Evolutionary conservation across 2,113 vertebrate genomes (phyloP).

Genomic region (Sminthopsis crassicaudata): DNA sequence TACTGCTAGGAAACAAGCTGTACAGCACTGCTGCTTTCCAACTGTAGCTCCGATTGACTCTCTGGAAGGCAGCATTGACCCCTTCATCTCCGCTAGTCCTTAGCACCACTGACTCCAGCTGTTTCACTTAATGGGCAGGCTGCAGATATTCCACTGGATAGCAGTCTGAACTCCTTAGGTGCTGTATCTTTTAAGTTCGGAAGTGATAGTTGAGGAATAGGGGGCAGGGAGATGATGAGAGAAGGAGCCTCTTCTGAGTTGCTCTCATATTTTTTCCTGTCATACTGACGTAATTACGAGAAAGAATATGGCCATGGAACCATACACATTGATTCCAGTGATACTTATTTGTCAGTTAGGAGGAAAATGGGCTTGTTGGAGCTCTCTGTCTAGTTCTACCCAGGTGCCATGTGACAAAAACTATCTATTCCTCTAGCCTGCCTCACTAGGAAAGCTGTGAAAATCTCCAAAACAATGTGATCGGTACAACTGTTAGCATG

Average conservation of each 20-base stretch:
- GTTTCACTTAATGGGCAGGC: neutral
- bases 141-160: neutral
- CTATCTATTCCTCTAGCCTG: neutral
- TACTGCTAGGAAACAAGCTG: constrained; percentile 5
- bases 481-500: neutral
- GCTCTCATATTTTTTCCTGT: neutral
- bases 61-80: constrained; percentile 3
- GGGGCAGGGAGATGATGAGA: neutral
- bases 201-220: neutral
- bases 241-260: neutral
- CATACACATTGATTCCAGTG: neutral
- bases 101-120: neutral
- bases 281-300: neutral
- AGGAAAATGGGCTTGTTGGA: neutral
- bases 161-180: neutral
- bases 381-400: neutral
- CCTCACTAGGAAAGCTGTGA: neutral
- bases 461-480: neutral
- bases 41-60: constrained; percentile 20
- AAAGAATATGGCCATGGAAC: neutral
- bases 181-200: neutral
- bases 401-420: neutral
- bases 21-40: neutral
- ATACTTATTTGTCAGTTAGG: neutral
- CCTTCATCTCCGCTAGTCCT: neutral